A percentile compares a stretch with the other conserved stretches of the same genome.
phyloP scores from a whole-genome alignment of 2,888 invertebrate genomes.

The Erpobdella octoculata region DNA sequence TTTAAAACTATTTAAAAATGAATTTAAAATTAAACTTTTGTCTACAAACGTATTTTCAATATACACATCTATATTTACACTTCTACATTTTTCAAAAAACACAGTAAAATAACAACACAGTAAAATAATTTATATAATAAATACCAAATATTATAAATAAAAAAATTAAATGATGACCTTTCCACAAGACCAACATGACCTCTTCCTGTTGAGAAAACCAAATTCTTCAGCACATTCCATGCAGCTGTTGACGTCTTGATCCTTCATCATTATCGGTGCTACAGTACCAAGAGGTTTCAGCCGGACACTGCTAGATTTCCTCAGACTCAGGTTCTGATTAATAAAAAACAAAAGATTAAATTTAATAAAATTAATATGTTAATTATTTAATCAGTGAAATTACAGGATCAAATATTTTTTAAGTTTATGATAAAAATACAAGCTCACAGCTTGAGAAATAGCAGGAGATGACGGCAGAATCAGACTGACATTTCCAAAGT shows the following conservation, averaged over 20 bases:
- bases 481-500: too few species aligned
- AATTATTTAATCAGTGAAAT: neutral
- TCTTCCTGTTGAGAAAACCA: slow-evolving; percentile 15
- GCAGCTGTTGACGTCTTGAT: slow-evolving; percentile 11
- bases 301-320: neutral
- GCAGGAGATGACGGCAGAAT: too few species aligned
- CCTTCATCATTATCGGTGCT: slow-evolving; percentile 17
- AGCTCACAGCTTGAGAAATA: too few species aligned
- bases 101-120: neutral
- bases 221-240: slow-evolving; percentile 24
- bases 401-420: neutral
- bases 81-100: too few species aligned
- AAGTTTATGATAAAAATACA: too few species aligned
- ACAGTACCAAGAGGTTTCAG: neutral
- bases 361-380: neutral
- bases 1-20: neutral
- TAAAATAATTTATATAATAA: neutral
- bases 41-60: neutral
- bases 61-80: too few species aligned
- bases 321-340: neutral
- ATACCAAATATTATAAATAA: neutral
- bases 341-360: neutral
- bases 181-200: slow-evolving; percentile 21
- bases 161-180: neutral
- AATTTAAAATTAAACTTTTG: neutral